Percentiles rank a stretch among this genome's conserved stretches.
Conservation (phyloP, 2,797 vertebrate genomes). For the Anguilla megastoma region DNA sequence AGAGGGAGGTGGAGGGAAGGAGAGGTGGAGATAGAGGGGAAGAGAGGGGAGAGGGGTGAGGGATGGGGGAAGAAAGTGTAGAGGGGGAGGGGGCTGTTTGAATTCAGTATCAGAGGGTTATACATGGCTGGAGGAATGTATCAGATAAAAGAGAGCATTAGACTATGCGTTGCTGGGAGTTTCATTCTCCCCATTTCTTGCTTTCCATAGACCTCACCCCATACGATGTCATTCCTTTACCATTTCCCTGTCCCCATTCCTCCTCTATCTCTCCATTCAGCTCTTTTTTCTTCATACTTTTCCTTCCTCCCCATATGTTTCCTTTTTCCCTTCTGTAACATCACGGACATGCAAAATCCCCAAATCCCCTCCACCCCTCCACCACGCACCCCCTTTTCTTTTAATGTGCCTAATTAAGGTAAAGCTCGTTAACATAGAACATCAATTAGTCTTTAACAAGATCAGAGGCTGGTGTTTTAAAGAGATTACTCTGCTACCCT, state of each 20-base stretch:
- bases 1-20: constrained; percentile 43
- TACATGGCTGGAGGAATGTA: constrained; percentile 55
- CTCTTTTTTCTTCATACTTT: constrained; percentile 13
- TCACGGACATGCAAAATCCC: constrained; percentile 55
- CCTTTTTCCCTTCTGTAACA: constrained; percentile 58
- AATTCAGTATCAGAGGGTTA: constrained; percentile 57
- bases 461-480: constrained; percentile 77
- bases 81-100: constrained; percentile 33
- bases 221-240: constrained; percentile 60
- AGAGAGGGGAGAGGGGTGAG: constrained; percentile 10
- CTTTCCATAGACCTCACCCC: constrained; percentile 64
- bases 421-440: constrained; percentile 78
- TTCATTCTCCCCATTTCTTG: constrained; percentile 19
- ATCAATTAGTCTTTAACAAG: constrained; percentile 79
- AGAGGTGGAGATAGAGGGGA: constrained; percentile 40
- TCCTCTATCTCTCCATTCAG: constrained; percentile 44
- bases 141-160: constrained; percentile 59
- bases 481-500: constrained; percentile 66
- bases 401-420: constrained; percentile 79
- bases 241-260: constrained; percentile 25
- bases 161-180: constrained; percentile 62
- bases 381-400: constrained; percentile 63
- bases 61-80: not conserved
- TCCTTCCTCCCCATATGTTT: constrained; percentile 55
- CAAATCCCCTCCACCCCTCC: constrained; percentile 53